These are phyloP conservation scores for Linepithema humile DNA, from an alignment of 1,140 invertebrate species.

Conservation along the genomic window DNA sequence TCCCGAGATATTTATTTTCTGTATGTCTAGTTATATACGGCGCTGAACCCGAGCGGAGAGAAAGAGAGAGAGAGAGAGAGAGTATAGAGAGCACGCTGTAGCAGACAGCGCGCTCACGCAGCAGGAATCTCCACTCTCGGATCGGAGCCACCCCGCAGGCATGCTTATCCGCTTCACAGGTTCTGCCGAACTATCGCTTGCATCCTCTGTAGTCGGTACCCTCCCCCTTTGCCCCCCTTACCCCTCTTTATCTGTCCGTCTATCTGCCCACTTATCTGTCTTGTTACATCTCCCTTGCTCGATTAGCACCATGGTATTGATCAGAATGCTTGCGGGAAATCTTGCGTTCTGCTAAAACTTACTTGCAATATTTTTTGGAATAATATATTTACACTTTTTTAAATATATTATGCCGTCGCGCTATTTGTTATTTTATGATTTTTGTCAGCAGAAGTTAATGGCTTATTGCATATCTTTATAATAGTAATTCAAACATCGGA, in stretches of 20 bases:
- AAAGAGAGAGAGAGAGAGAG: too few relatives aligned
- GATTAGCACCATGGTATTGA: conserved; percentile 38
- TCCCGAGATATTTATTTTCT: conserved; percentile 13
- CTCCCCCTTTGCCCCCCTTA: too few relatives aligned
- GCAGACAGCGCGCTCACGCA: conserved; percentile 11
- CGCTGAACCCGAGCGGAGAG: too few relatives aligned
- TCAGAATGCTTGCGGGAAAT: conserved; percentile 22
- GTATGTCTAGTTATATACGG: background rate
- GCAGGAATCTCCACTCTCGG: conserved; percentile 46
- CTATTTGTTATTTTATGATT: too few relatives aligned
- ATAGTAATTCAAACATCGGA: background rate
- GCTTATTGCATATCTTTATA: background rate
- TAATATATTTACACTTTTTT: too few relatives aligned
- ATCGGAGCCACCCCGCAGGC: conserved; percentile 31
- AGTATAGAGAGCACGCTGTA: background rate
- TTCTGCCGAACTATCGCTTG: conserved; percentile 51
- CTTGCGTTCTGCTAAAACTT: conserved; percentile 7
- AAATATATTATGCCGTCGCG: too few relatives aligned
- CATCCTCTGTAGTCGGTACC: background rate
- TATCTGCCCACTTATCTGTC: conserved; percentile 48
- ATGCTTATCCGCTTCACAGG: conserved; percentile 44
- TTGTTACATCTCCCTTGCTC: conserved; percentile 39
- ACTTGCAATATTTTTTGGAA: background rate
- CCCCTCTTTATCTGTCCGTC: conserved; percentile 42
- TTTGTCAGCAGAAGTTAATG: background rate